These are phyloP conservation scores for Rhinolophus sinicus DNA, from an alignment of 2,113 vertebrate species.

Conservation along the genomic window DNA sequence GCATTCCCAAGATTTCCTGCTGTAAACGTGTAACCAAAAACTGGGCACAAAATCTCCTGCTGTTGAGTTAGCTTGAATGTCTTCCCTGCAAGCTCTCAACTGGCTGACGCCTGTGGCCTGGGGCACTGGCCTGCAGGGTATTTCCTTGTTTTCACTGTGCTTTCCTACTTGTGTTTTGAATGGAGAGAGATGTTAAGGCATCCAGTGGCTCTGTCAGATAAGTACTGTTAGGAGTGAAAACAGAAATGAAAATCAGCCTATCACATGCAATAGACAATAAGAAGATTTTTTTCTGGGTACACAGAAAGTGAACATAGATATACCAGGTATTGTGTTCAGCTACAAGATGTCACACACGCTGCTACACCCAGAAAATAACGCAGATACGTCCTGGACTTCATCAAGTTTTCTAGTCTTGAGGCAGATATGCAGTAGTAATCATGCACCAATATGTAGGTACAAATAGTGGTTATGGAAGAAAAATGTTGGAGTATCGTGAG, in stretches of 20 bases:
- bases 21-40: background rate
- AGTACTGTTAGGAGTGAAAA: background rate
- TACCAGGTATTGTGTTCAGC: background rate
- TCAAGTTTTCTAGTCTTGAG: background rate
- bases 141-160: slow-evolving; percentile 41
- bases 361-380: background rate
- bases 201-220: background rate
- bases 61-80: background rate
- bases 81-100: background rate
- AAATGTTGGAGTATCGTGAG: background rate
- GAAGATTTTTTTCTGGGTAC: background rate
- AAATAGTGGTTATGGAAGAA: background rate
- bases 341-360: background rate
- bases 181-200: background rate
- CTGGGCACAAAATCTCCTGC: background rate
- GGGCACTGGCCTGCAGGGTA: slow-evolving; percentile 4
- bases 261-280: background rate
- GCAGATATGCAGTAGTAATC: background rate
- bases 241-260: background rate
- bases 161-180: background rate
- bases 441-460: background rate
- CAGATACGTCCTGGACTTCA: background rate
- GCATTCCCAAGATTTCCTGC: background rate
- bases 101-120: background rate
- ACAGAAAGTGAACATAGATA: background rate